These are phyloP conservation scores for Gandaritis pyraliata DNA, from an alignment of 2,888 invertebrate genomes.

Conservation along the genomic window DNA sequence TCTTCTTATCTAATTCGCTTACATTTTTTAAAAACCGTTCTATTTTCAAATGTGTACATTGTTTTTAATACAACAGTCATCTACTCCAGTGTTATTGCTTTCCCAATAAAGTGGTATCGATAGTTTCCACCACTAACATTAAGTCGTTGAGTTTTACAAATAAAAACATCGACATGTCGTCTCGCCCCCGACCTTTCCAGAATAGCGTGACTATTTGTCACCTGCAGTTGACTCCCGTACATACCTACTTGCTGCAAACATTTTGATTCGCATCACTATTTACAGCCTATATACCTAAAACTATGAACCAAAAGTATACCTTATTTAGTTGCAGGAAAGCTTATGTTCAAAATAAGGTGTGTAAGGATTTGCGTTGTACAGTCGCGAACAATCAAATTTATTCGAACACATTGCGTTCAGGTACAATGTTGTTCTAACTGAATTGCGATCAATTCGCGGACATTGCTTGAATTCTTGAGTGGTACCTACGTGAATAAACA, in stretches of 20 bases:
- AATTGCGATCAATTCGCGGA: slow-evolving; percentile 75
- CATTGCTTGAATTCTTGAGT: slow-evolving; percentile 70
- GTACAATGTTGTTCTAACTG: slow-evolving; percentile 73
- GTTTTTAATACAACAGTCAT: neutral
- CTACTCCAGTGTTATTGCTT: neutral
- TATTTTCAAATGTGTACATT: too few species aligned
- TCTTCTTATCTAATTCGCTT: too few species aligned
- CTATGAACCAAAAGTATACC: slow-evolving; percentile 38
- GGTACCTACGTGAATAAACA: slow-evolving; percentile 45
- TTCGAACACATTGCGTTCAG: slow-evolving; percentile 70
- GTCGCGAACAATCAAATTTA: slow-evolving; percentile 57
- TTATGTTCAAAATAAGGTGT: slow-evolving; percentile 31
- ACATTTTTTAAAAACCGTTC: too few species aligned
- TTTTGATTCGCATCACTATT: slow-evolving; percentile 76
- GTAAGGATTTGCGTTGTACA: slow-evolving; percentile 35
- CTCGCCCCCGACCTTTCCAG: slow-evolving; percentile 74
- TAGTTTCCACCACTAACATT: slow-evolving; percentile 70
- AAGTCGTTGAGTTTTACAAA: slow-evolving; percentile 76
- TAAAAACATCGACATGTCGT: slow-evolving; percentile 79
- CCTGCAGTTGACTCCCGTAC: slow-evolving; percentile 81
- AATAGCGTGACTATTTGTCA: slow-evolving; percentile 83
- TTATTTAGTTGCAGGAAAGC: slow-evolving; percentile 36
- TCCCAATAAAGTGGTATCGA: slow-evolving; percentile 49
- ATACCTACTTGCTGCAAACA: slow-evolving; percentile 73
- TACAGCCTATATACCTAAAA: slow-evolving; percentile 41